These are phyloP conservation scores for Helicorthomorpha holstii DNA, from an alignment of 1,140 invertebrate species.

Conservation along the genomic window DNA sequence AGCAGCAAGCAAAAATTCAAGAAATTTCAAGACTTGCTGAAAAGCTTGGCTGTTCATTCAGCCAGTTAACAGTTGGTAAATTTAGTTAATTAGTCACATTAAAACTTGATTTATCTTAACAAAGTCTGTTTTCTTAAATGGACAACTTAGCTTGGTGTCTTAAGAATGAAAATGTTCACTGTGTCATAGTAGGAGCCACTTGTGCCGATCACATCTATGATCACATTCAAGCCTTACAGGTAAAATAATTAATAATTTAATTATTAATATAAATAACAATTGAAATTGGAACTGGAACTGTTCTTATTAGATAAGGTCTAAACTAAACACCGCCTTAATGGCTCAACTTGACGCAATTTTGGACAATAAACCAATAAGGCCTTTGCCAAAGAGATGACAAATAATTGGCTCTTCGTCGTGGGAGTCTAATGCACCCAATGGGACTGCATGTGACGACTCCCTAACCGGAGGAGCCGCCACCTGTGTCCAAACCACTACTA, in stretches of 20 bases:
- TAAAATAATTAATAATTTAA: constrained; percentile 23
- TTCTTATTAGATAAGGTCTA: constrained; percentile 82
- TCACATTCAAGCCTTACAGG: constrained; percentile 86
- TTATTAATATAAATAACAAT: not conserved
- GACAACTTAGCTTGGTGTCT: constrained; percentile 63
- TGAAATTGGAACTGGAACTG: constrained; percentile 10
- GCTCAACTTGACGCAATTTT: constrained; percentile 76
- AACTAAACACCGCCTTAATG: constrained; percentile 68
- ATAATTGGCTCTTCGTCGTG: not conserved
- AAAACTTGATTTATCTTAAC: not conserved
- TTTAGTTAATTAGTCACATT: not conserved
- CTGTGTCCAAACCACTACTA: not conserved
- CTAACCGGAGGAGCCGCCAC: not conserved
- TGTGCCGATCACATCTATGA: constrained; percentile 88
- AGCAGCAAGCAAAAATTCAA: constrained; percentile 54
- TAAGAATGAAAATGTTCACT: constrained; percentile 91
- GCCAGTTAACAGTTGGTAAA: constrained; percentile 65
- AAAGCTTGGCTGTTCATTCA: constrained; percentile 70
- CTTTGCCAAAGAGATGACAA: constrained; percentile 38
- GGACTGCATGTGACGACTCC: not conserved
- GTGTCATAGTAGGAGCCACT: constrained; percentile 77
- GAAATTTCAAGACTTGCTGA: constrained; percentile 63
- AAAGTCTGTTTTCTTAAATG: not conserved
- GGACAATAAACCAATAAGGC: constrained; percentile 77
- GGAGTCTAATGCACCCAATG: not conserved